Conservation (phyloP, 2,888 invertebrate species). For the Platypus cylindrus region DNA sequence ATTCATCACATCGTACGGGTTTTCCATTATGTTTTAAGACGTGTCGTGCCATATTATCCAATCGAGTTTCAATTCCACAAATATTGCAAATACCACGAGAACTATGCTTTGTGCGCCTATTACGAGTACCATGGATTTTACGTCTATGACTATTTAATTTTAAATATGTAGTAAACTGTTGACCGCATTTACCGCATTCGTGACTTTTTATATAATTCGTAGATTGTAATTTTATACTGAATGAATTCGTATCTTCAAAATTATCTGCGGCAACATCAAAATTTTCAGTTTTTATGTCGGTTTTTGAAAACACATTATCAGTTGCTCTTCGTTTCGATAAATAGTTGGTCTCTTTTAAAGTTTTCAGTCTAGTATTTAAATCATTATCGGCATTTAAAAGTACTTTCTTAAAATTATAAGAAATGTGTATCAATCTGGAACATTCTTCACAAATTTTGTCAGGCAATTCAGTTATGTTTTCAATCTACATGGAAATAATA, state of each 20-base stretch:
- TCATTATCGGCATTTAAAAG: conserved; percentile 21
- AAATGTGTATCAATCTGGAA: conserved; percentile 19
- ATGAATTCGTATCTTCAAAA: background rate
- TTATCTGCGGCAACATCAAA: conserved; percentile 4
- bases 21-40: conserved; percentile 23
- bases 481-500: conserved; percentile 15
- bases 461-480: conserved; percentile 15
- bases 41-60: conserved; percentile 1
- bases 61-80: conserved; percentile 23
- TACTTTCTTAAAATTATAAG: conserved; percentile 23
- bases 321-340: conserved; percentile 9
- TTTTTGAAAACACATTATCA: too few species aligned
- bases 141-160: conserved; percentile 17
- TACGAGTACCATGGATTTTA: too few species aligned
- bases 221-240: too few species aligned
- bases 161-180: conserved; percentile 16
- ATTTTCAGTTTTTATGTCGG: conserved; percentile 6
- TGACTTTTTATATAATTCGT: too few species aligned
- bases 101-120: conserved; percentile 18
- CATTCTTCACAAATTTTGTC: conserved; percentile 23
- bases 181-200: conserved; percentile 18
- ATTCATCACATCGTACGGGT: conserved; percentile 23
- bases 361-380: conserved; percentile 14
- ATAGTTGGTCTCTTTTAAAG: conserved; percentile 11
- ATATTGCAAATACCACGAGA: conserved; percentile 24